phyloP scores from a whole-genome alignment of 2,113 vertebrate species.

The Pollimyrus isidori region DNA sequence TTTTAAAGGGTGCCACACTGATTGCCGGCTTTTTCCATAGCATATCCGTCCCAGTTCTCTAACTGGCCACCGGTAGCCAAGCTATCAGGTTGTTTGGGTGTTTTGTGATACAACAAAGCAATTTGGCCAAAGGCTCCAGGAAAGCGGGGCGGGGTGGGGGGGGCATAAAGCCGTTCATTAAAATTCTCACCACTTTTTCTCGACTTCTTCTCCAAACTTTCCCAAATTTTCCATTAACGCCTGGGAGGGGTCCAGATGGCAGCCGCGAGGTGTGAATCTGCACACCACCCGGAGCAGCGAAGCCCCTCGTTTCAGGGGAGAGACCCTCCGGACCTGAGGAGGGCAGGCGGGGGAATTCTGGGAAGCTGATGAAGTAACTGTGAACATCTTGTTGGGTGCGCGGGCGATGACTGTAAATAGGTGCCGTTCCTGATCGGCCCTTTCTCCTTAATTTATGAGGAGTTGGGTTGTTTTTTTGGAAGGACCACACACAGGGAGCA shows the following conservation, averaged over 20 bases:
- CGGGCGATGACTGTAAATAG: slow-evolving; percentile 24
- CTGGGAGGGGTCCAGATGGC: slow-evolving; percentile 25
- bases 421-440: slow-evolving; percentile 24
- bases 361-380: neutral
- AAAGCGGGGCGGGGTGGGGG: too few relatives aligned
- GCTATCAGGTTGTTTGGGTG: slow-evolving; percentile 42
- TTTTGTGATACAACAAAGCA: slow-evolving; percentile 12
- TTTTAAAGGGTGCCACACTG: slow-evolving; percentile 28
- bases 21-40: slow-evolving; percentile 35
- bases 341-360: neutral
- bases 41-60: slow-evolving; percentile 16
- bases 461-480: neutral
- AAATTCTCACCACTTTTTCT: slow-evolving; percentile 55
- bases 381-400: neutral
- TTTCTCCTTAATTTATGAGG: slow-evolving; percentile 34
- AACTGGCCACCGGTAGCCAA: slow-evolving; percentile 38
- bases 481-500: slow-evolving; percentile 55
- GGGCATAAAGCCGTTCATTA: slow-evolving; percentile 50
- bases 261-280: slow-evolving; percentile 15
- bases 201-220: slow-evolving; percentile 41
- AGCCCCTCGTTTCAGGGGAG: neutral
- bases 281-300: neutral
- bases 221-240: slow-evolving; percentile 33
- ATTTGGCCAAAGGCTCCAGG: slow-evolving; percentile 48
- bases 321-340: neutral